A percentile compares a stretch with the other conserved stretches of the same genome.
phyloP scores from a whole-genome alignment of 2,888 invertebrate species.

The Apamea crenata region DNA sequence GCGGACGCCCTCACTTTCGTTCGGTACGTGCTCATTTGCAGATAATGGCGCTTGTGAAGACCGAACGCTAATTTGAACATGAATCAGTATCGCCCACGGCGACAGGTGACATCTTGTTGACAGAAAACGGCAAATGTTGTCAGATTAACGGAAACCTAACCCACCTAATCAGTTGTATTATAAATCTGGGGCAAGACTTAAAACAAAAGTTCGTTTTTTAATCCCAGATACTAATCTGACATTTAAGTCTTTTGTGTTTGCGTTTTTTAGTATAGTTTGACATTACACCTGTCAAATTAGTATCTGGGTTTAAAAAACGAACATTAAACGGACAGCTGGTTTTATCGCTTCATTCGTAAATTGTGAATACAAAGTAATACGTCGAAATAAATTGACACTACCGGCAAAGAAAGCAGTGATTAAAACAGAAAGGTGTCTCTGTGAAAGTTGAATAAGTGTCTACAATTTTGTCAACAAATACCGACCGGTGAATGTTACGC shows the following conservation, averaged over 20 bases:
- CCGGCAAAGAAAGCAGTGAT: slow-evolving; percentile 72
- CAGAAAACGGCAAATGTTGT: slow-evolving; percentile 45
- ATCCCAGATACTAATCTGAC: no score
- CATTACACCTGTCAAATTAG: no score
- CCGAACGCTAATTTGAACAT: slow-evolving; percentile 70
- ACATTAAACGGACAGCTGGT: not conserved
- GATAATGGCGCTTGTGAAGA: slow-evolving; percentile 72
- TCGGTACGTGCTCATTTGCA: slow-evolving; percentile 79
- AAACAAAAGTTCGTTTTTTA: no score
- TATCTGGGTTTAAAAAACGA: no score
- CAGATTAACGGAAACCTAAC: slow-evolving; percentile 31
- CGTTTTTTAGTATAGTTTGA: no score
- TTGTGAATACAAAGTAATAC: slow-evolving; percentile 45
- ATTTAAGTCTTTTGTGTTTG: no score
- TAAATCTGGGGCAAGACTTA: slow-evolving; percentile 35
- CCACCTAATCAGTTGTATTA: slow-evolving; percentile 16
- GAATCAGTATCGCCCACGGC: slow-evolving; percentile 63
- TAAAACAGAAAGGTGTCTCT: slow-evolving; percentile 69
- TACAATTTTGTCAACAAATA: slow-evolving; percentile 70
- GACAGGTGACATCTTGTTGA: slow-evolving; percentile 57
- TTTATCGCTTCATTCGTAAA: slow-evolving; percentile 41
- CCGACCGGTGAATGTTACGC: slow-evolving; percentile 42
- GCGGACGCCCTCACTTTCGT: slow-evolving; percentile 88
- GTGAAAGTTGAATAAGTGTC: slow-evolving; percentile 72
- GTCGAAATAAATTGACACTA: slow-evolving; percentile 57